phyloP scores from a whole-genome alignment of 2,888 invertebrate genomes.

The Podabrus alpinus region DNA sequence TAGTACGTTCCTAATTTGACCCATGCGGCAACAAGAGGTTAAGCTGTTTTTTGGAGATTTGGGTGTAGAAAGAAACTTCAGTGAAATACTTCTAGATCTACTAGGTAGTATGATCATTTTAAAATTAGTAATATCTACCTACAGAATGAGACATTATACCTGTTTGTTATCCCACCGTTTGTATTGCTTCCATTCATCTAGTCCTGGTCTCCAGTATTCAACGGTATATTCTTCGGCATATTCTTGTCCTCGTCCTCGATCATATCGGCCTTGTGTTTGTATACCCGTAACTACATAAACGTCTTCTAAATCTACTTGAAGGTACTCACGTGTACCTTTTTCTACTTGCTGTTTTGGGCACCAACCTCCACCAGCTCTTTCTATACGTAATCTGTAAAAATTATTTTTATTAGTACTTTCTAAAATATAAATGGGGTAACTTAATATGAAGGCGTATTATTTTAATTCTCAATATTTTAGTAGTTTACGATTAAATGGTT shows the following conservation, averaged over 20 bases:
- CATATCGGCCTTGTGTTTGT: constrained; percentile 79
- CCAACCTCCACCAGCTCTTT: constrained; percentile 77
- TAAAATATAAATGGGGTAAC: no score
- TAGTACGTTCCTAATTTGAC: no score
- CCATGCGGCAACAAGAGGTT: no score
- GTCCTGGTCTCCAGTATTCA: constrained; percentile 69
- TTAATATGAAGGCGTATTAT: no score
- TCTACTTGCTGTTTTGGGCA: constrained; percentile 73
- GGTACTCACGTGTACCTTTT: constrained; percentile 68
- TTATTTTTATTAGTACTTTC: neutral
- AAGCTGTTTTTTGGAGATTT: no score
- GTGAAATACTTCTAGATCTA: no score
- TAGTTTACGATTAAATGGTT: no score
- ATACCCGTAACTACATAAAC: constrained; percentile 70
- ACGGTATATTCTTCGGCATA: constrained; percentile 73
- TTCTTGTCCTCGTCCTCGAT: constrained; percentile 74
- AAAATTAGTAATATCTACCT: neutral
- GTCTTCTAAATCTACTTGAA: constrained; percentile 65
- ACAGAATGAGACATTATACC: constrained; percentile 53
- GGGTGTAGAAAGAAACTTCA: no score
- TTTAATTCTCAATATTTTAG: no score
- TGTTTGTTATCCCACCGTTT: constrained; percentile 68
- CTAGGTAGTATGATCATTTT: neutral
- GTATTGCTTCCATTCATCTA: constrained; percentile 67
- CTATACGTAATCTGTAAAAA: constrained; percentile 66